These are phyloP conservation scores for Drosophila arawakana DNA, from an alignment of 1,140 invertebrate species.

Conservation along the genomic window DNA sequence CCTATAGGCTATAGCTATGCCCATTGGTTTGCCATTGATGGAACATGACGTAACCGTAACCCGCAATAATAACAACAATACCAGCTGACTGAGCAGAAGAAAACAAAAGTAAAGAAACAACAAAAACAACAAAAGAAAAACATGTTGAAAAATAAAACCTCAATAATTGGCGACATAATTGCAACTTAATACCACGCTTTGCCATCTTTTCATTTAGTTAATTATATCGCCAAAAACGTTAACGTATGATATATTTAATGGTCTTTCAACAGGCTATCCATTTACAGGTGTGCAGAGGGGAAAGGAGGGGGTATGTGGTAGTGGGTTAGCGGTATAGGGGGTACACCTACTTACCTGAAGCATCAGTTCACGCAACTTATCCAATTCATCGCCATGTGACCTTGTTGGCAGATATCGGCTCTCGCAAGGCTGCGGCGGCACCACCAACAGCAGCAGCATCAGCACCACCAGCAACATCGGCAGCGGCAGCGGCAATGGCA, in stretches of 20 bases:
- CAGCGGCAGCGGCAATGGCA: constrained; percentile 21
- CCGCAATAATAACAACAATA: constrained; percentile 39
- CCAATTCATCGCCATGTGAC: constrained; percentile 86
- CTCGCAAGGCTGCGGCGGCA: constrained; percentile 79
- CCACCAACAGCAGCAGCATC: constrained; percentile 63
- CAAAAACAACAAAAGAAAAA: constrained; percentile 60
- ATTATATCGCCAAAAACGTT: constrained; percentile 68
- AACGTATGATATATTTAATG: constrained; percentile 35
- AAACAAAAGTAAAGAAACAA: constrained; percentile 37
- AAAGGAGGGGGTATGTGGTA: neutral
- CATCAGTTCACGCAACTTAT: constrained; percentile 86
- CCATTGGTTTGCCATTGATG: constrained; percentile 35
- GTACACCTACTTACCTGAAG: constrained; percentile 85
- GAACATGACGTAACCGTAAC: constrained; percentile 39
- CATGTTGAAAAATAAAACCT: constrained; percentile 78
- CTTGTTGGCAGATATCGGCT: constrained; percentile 86
- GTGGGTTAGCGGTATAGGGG: neutral
- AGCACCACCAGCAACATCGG: constrained; percentile 52
- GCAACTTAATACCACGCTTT: constrained; percentile 82
- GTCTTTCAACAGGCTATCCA: constrained; percentile 48
- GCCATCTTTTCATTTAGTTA: constrained; percentile 77
- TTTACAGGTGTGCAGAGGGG: constrained; percentile 24
- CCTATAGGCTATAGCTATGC: constrained; percentile 45
- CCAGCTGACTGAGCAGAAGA: too few relatives aligned
- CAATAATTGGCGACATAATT: constrained; percentile 83